phyloP scores from a whole-genome alignment of 2,797 vertebrate genomes.

The Cheirogaleus major region DNA sequence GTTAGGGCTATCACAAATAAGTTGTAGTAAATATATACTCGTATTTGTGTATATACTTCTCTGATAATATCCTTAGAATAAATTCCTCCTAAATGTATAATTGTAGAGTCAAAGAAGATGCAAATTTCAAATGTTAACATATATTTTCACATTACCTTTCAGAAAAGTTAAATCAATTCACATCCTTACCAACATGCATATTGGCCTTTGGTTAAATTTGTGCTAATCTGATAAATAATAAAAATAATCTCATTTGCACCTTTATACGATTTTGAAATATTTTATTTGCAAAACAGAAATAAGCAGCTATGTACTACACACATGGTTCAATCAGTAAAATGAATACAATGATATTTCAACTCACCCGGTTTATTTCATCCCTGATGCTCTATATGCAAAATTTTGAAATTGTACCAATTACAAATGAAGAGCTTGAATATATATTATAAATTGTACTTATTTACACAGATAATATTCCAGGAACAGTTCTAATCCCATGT shows the following conservation, averaged over 20 bases:
- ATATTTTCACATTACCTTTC: neutral
- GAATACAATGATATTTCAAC: neutral
- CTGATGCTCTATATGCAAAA: neutral
- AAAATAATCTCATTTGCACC: neutral
- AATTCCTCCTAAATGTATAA: neutral
- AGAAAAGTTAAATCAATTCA: neutral
- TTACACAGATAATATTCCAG: neutral
- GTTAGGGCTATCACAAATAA: neutral
- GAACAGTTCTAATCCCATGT: neutral
- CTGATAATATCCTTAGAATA: neutral
- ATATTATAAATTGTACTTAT: neutral
- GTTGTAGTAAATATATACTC: neutral
- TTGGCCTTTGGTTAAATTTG: neutral
- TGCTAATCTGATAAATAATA: neutral
- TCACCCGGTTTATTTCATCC: neutral
- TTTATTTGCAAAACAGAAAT: conserved; percentile 32
- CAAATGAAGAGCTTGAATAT: neutral
- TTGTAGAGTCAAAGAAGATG: neutral
- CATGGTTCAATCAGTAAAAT: neutral
- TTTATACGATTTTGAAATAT: neutral
- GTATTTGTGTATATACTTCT: neutral
- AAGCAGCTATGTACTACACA: neutral
- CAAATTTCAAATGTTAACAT: neutral
- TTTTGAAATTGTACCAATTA: neutral
- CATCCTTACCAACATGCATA: neutral